Evolutionary conservation across 2,797 vertebrate species (phyloP).

Genomic region (Hydrolagus colliei): DNA sequence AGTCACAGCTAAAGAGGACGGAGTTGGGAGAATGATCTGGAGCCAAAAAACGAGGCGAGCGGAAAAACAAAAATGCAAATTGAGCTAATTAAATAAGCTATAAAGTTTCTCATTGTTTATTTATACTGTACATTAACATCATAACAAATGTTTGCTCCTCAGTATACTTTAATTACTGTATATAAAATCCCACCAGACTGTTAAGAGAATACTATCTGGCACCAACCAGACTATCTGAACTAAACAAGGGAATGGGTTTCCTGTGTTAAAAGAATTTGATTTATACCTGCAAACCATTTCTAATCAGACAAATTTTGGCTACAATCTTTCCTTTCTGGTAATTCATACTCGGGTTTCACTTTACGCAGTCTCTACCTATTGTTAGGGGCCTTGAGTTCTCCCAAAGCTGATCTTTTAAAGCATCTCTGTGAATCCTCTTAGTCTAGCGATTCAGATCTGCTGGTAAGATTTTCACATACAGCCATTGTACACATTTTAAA

Average conservation of each 20-base stretch:
- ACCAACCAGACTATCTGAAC: too few species aligned
- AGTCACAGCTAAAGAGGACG: neutral
- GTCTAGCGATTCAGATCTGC: neutral
- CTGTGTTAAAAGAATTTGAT: neutral
- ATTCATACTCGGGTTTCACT: neutral
- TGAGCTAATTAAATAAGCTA: neutral
- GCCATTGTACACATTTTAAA: too few species aligned
- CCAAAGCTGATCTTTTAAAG: neutral
- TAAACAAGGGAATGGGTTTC: constrained; percentile 17
- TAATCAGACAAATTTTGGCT: neutral
- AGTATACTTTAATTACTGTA: neutral
- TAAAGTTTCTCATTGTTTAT: constrained; percentile 23
- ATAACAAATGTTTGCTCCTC: constrained; percentile 13
- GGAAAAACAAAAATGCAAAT: neutral
- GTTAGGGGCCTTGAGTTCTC: neutral
- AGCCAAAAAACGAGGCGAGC: neutral
- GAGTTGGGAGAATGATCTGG: neutral
- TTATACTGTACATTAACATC: constrained; percentile 13
- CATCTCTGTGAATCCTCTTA: neutral
- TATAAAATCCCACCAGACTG: neutral
- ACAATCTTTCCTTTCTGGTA: neutral
- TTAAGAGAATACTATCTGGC: neutral
- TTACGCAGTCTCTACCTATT: neutral
- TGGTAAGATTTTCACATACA: neutral
- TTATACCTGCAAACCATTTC: neutral